Evolutionary conservation across 2,113 vertebrate species (phyloP).

Genomic region (Pandion haliaetus): DNA sequence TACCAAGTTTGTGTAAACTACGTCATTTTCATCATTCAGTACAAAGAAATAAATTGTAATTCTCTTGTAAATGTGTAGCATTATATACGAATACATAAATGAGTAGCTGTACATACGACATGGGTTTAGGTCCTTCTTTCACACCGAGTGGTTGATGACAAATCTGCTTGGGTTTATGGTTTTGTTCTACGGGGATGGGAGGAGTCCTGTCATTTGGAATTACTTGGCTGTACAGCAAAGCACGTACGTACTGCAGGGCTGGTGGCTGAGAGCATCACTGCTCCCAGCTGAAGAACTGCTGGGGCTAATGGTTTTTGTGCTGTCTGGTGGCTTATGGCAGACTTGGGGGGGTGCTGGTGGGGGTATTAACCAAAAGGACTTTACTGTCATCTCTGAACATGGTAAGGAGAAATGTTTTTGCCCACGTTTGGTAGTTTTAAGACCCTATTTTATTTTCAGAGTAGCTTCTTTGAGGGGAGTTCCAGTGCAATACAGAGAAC

Average conservation of each 20-base stretch:
- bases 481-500: background rate
- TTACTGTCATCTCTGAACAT: background rate
- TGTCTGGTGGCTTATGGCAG: background rate
- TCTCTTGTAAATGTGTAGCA: background rate
- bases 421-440: background rate
- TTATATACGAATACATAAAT: background rate
- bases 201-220: background rate
- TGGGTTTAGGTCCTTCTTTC: background rate
- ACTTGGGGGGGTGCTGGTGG: rapidly evolving
- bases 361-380: background rate
- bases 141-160: background rate
- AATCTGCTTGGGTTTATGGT: background rate
- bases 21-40: background rate
- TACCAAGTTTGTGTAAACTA: background rate
- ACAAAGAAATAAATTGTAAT: background rate
- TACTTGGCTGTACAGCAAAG: background rate
- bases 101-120: rapidly evolving
- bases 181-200: background rate
- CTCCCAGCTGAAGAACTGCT: background rate
- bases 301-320: background rate
- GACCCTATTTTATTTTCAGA: background rate
- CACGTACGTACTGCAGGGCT: background rate
- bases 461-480: background rate
- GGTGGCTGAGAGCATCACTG: background rate
- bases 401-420: background rate